Evolutionary conservation across 1,140 invertebrate genomes (phyloP), one percentile per base, ranked within the genome.

Genomic region (Drosophila athabasca): DNA sequence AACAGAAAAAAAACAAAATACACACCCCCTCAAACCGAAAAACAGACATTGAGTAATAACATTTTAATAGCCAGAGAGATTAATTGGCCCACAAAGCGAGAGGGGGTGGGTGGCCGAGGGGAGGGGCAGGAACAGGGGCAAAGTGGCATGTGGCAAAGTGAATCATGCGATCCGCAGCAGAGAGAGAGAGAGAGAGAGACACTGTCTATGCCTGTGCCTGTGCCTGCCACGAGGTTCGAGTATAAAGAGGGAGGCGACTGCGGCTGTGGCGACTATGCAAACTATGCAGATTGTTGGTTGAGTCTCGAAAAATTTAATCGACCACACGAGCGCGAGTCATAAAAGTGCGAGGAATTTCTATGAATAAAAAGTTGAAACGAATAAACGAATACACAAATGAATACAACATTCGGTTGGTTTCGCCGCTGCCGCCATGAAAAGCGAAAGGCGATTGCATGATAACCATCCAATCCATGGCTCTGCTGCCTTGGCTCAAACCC

Each of bases 21-120:
- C 49, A 35, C 57, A 50, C 3, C 35, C 35, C 35, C 11, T 39
- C 35, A 39, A 39, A 39, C 35, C 35, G 11, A 39, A 39, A 13
- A 43, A 29, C 54, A 51, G 57, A 76, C 77, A 62, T 87, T 87
- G 82, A 81, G 62, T 81, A 85, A 85, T 85, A 85, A 85, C 70
- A 82, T 82, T 87, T 88, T 82, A 82, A 87, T 87, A 66, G 62
- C 78, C 75, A 64, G 62, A 68, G 62, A 88, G 79, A 82, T 79
- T 87, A 87, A 87, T 87, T 87, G 82, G 46, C 66, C 50, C 59
- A 39, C 35, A 39, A 39, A 39, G 35, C 11, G 35, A 39, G 35
- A 9, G 31, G 29, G 29, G 29, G 31, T 8, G 8, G 31, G 6
- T 31, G 31, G 66, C 35, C 4, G 35, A 11, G 35, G 35, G 3